Base-by-base conservation (phyloP, 2,113 vertebrate genomes). In the Gambusia holbrooki region DNA sequence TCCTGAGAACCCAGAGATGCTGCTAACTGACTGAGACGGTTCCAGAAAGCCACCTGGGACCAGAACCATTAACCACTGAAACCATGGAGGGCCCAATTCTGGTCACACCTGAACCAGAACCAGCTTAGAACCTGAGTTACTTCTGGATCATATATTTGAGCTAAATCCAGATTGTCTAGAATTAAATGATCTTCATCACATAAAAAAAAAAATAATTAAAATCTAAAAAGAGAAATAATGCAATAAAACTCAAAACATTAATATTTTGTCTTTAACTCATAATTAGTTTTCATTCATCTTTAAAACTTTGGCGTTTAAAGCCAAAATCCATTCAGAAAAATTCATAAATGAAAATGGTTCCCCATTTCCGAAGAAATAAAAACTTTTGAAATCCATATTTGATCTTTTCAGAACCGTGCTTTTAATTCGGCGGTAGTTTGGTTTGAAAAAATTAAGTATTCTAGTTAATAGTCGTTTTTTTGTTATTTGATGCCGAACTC, bases 381-480 rank as follows among this genome's bases (percentile, higher is more conserved):
- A 0, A 1, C 4, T 4, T 35, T 0, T 11, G 15, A 54, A 0
- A 30, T 33, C 3, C 7, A 7, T 13, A 0, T 0, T 15, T 8
- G 2, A 68, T 0, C 9, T 45, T 10, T 22, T 6, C 0, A 42
- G 22, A 0, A 0, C 17, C 1, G 3, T n/a, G 0, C 17, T 0
- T 48, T 65, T 0, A 68, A 69, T 79, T 79, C 72, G 68, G 79
- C 72, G 28, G 0, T 19, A 66, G 8, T 28, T 42, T 2, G 7
- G 2, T 42, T 4, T 2, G 3, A 9, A 42, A 42, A 17, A n/a
- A 27, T 33, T 11, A 3, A 22, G 7, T 4, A 35, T 32, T 22
- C 22, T 22, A 63, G 17, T 63, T 8, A 27, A 22, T 22, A 32
- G 6, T 10, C 2, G 13, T 8, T 1, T 4, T 22, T 3, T 35